Conservation (phyloP, 2,797 vertebrate genomes). For the Pempheris klunzingeri region DNA sequence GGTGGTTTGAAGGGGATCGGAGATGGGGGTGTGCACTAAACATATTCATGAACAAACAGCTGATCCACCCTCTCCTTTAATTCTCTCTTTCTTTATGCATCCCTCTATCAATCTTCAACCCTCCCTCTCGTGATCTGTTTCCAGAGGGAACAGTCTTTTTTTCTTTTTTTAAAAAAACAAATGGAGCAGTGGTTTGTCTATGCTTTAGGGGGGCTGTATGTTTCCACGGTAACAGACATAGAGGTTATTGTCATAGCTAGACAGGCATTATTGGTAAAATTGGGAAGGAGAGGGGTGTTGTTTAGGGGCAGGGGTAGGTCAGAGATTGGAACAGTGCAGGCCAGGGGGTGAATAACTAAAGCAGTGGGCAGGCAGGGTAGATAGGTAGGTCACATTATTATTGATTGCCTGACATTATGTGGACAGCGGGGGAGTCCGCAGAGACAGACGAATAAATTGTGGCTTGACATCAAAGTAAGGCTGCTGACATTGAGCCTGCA, state of each 20-base stretch:
- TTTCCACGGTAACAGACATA: slow-evolving; percentile 75
- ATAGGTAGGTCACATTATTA: slow-evolving; percentile 78
- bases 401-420: slow-evolving; percentile 80
- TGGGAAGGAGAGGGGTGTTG: slow-evolving; percentile 35
- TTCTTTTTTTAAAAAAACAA: slow-evolving; percentile 31
- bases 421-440: slow-evolving; percentile 69
- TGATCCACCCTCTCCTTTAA: slow-evolving; percentile 42
- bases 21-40: slow-evolving; percentile 7
- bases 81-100: slow-evolving; percentile 40
- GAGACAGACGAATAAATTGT: slow-evolving; percentile 78
- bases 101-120: slow-evolving; percentile 31
- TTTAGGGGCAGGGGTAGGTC: slow-evolving; percentile 63
- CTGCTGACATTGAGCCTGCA: slow-evolving; percentile 77
- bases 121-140: slow-evolving; percentile 32
- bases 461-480: slow-evolving; percentile 80
- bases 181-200: slow-evolving; percentile 28
- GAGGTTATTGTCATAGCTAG: slow-evolving; percentile 77
- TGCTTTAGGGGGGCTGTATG: slow-evolving; percentile 45
- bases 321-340: slow-evolving; percentile 62
- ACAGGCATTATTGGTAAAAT: slow-evolving; percentile 69
- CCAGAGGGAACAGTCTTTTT: slow-evolving; percentile 35
- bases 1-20: neutral
- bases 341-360: slow-evolving; percentile 75
- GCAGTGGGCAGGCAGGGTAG: slow-evolving; percentile 65
- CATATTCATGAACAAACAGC: slow-evolving; percentile 70